phyloP scores from a whole-genome alignment of 35 echinoderm and acorn worm genomes.

The Apostichopus parvimensis region DNA sequence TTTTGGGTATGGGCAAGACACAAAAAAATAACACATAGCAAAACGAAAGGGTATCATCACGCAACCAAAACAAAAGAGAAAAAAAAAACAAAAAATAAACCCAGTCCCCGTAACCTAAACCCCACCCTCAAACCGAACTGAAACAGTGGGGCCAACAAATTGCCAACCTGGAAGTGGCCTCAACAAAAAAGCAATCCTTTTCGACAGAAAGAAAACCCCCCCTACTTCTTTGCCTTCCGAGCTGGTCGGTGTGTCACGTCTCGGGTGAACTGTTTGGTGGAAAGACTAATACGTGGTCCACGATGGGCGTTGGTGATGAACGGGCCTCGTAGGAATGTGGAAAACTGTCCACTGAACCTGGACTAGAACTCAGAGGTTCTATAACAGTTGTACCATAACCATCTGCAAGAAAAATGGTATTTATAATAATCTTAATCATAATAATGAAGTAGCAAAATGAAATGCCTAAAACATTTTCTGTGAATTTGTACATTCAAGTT shows the following conservation, averaged over 20 bases:
- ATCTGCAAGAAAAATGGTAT: not conserved
- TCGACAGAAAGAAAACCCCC: not conserved
- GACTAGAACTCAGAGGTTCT: conserved; percentile 82
- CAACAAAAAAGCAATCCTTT: not conserved
- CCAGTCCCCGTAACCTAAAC: not conserved
- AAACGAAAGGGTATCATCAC: no score
- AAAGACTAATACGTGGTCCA: conserved; percentile 97
- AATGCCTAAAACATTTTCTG: no score
- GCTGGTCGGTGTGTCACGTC: conserved; percentile 18
- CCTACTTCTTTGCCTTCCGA: not conserved
- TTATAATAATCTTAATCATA: no score
- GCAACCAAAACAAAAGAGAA: no score
- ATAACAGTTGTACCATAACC: conserved; percentile 41
- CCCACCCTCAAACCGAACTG: not conserved
- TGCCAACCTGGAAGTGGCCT: not conserved
- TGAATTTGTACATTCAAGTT: no score
- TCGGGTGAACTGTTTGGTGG: conserved; percentile 70
- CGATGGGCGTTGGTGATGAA: conserved; percentile 70
- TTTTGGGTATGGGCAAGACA: no score
- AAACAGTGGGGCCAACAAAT: not conserved
- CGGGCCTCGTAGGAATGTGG: conserved; percentile 90
- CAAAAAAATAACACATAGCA: no score
- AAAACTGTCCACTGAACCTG: conserved; percentile 82
- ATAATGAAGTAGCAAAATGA: no score
- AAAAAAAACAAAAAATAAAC: no score